These are phyloP conservation scores for Etheostoma nigrum DNA, from an alignment of 2,797 vertebrate species.

Conservation along the genomic window DNA sequence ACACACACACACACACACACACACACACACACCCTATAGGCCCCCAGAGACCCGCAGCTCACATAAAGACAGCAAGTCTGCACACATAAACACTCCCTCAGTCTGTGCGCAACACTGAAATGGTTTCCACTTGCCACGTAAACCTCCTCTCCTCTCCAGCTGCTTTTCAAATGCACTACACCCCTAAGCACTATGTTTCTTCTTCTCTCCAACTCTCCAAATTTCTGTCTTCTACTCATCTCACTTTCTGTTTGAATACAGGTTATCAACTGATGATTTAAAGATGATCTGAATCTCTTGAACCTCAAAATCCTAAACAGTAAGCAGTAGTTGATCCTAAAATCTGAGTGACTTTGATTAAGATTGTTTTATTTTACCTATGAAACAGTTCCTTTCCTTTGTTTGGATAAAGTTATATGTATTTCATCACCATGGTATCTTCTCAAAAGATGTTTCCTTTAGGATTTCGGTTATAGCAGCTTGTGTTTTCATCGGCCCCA, in stretches of 20 bases:
- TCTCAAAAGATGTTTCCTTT: conserved; percentile 26
- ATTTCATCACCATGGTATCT: conserved; percentile 30
- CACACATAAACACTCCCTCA: conserved; percentile 74
- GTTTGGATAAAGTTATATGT: background rate
- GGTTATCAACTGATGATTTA: conserved; percentile 44
- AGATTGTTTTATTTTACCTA: conserved; percentile 7
- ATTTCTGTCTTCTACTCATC: conserved; percentile 47
- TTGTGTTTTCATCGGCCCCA: conserved; percentile 23
- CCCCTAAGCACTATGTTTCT: conserved; percentile 67
- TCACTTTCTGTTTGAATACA: conserved; percentile 40
- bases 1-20: conserved; percentile 34
- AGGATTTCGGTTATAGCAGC: conserved; percentile 32
- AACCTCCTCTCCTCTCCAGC: conserved; percentile 87
- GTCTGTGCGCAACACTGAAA: conserved; percentile 77
- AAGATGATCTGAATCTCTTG: conserved; percentile 30
- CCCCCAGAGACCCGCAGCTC: conserved; percentile 69
- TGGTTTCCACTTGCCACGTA: conserved; percentile 89
- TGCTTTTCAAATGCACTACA: conserved; percentile 88
- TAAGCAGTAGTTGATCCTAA: conserved; percentile 16
- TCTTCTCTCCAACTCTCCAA: conserved; percentile 47
- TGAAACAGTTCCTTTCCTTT: background rate
- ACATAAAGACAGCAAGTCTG: conserved; percentile 72
- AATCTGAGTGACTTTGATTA: conserved; percentile 12
- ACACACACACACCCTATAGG: conserved; percentile 37
- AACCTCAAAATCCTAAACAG: conserved; percentile 3